A percentile compares a stretch with the other conserved stretches of the same genome.
These are phyloP conservation scores for Protaetia brevitarsis DNA, from an alignment of 1,140 invertebrate species.

Conservation along the genomic window DNA sequence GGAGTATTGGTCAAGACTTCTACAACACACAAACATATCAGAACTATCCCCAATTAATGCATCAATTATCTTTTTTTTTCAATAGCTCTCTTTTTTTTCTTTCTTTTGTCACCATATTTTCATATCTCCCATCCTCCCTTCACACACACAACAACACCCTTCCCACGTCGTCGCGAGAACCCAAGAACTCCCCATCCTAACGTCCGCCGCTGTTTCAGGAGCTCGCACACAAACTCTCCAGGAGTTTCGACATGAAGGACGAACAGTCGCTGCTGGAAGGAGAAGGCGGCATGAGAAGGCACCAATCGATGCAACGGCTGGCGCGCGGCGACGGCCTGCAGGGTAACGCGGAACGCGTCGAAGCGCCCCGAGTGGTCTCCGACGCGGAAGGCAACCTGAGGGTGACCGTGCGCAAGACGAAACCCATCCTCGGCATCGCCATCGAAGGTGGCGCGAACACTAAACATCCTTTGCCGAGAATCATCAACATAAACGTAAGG, in stretches of 20 bases:
- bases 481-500: constrained; percentile 95
- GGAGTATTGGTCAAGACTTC: too few relatives aligned
- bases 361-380: constrained; percentile 60
- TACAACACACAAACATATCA: too few relatives aligned
- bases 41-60: too few relatives aligned
- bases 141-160: too few relatives aligned
- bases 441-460: constrained; percentile 96
- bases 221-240: constrained; percentile 76
- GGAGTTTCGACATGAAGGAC: constrained; percentile 83
- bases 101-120: too few relatives aligned
- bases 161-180: too few relatives aligned
- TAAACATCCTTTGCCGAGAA: constrained; percentile 87
- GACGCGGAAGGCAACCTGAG: constrained; percentile 82
- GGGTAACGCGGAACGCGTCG: constrained; percentile 45
- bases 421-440: constrained; percentile 91
- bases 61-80: too few relatives aligned
- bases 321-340: constrained; percentile 48
- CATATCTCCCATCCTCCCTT: too few relatives aligned
- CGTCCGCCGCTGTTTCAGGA: constrained; percentile 56
- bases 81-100: too few relatives aligned
- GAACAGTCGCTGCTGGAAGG: constrained; percentile 69
- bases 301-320: constrained; percentile 69
- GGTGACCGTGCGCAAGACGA: constrained; percentile 85
- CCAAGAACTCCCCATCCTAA: not conserved
- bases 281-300: constrained; percentile 56